A percentile compares a stretch with the other conserved stretches of the same genome.
Evolutionary conservation across 2,797 vertebrate genomes (phyloP).

Genomic region (Tachyglossus aculeatus): DNA sequence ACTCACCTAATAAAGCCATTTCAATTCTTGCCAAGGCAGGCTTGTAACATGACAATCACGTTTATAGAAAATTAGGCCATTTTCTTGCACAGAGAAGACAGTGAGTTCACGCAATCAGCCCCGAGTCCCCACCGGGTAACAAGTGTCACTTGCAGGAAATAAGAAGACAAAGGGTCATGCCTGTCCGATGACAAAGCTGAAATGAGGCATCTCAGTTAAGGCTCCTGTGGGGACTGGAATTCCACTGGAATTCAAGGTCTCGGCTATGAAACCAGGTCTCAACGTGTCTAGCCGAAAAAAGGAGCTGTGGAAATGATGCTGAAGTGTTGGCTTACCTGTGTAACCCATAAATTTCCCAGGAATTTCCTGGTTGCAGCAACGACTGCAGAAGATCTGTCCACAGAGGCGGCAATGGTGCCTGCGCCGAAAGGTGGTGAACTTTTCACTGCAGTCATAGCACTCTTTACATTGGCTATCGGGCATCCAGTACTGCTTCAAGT

Average conservation of each 20-base stretch:
- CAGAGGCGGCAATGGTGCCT: constrained; percentile 96
- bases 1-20: not conserved
- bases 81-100: too few relatives aligned
- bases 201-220: constrained; percentile 10
- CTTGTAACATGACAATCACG: too few relatives aligned
- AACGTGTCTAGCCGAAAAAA: too few relatives aligned
- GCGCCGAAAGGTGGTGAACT: constrained; percentile 96
- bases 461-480: constrained; percentile 98
- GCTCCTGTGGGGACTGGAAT: constrained; percentile 47
- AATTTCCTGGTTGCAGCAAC: constrained; percentile 99
- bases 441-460: constrained; percentile 98
- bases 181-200: constrained; percentile 38
- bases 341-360: constrained; percentile 99
- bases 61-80: too few relatives aligned
- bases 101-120: too few relatives aligned
- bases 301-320: too few relatives aligned
- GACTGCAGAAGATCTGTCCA: constrained; percentile 98
- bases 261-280: too few relatives aligned
- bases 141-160: too few relatives aligned
- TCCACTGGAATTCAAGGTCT: too few relatives aligned
- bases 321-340: constrained; percentile 79
- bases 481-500: constrained; percentile 99
- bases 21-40: too few relatives aligned
- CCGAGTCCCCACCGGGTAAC: too few relatives aligned
- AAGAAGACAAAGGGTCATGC: too few relatives aligned